Percentiles rank a stretch among this genome's conserved stretches.
Evolutionary conservation across 2,888 invertebrate species (phyloP).

Genomic region (Yponomeuta evonymella): DNA sequence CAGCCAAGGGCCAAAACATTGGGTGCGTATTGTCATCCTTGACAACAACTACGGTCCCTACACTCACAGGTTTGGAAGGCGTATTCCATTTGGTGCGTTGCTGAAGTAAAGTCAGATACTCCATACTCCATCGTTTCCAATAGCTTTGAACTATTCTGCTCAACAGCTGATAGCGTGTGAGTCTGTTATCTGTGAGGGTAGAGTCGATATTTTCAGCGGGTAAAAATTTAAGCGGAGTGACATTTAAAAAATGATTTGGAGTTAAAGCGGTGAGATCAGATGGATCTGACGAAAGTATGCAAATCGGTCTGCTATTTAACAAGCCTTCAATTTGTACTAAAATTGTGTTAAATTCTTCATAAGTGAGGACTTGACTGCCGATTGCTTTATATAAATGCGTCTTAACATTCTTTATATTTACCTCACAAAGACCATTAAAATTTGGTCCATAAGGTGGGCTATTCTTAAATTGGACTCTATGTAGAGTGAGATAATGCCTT

Average conservation of each 20-base stretch:
- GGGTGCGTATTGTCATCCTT: background rate
- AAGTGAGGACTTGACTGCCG: constrained; percentile 7
- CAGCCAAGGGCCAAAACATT: background rate
- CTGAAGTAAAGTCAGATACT: constrained; percentile 19
- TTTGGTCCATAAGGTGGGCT: constrained; percentile 6
- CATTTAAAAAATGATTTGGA: background rate
- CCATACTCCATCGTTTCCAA: constrained; percentile 19
- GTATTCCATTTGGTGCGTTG: constrained; percentile 18
- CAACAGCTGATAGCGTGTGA: constrained; percentile 7
- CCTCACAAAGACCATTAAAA: background rate
- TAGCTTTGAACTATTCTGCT: constrained; percentile 18
- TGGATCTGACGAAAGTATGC: background rate
- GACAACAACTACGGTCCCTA: constrained; percentile 4
- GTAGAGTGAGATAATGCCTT: background rate
- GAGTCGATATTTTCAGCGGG: background rate
- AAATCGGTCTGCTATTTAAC: background rate
- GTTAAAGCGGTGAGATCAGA: background rate
- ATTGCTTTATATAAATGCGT: background rate
- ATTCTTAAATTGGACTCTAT: background rate
- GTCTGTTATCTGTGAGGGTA: background rate
- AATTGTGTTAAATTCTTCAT: constrained; percentile 6
- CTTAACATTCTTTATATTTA: background rate
- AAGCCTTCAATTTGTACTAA: constrained; percentile 5
- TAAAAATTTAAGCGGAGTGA: background rate
- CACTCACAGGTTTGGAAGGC: background rate